Percentiles rank a stretch among this genome's conserved stretches.
Evolutionary conservation across 2,888 invertebrate genomes (phyloP).

Genomic region (Ormia ochracea): DNA sequence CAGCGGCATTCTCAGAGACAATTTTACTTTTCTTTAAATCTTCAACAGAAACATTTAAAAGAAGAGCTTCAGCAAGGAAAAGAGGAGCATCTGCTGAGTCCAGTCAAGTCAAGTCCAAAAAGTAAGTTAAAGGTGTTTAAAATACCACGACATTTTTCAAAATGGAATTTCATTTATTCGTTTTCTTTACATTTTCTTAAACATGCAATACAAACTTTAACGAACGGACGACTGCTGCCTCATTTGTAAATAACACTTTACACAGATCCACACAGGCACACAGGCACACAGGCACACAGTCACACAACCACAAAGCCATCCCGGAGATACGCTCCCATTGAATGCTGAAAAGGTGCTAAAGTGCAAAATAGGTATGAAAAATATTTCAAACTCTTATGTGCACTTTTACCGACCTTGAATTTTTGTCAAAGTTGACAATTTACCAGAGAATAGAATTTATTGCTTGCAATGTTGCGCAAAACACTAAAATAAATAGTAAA

Average conservation of each 20-base stretch:
- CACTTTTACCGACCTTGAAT: conserved; percentile 64
- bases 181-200: conserved; percentile 25
- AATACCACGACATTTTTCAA: conserved; percentile 62
- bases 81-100: not conserved
- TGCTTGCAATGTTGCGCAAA: conserved; percentile 49
- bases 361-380: conserved; percentile 34
- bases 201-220: conserved; percentile 34
- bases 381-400: conserved; percentile 32
- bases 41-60: conserved; percentile 13
- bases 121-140: conserved; percentile 58
- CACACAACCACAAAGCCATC: not conserved
- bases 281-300: not conserved
- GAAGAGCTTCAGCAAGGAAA: not conserved
- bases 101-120: conserved; percentile 40
- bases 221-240: conserved; percentile 42
- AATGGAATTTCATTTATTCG: conserved; percentile 50
- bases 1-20: conserved; percentile 51
- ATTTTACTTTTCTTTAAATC: conserved; percentile 43
- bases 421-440: conserved; percentile 67
- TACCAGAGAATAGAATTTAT: conserved; percentile 64
- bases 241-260: conserved; percentile 46
- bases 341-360: conserved; percentile 41
- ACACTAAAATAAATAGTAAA: conserved; percentile 25
- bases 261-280: not conserved
- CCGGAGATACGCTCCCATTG: not conserved